Evolutionary conservation across 2,797 vertebrate genomes (phyloP), one percentile per base, ranked within the genome.

Genomic region (Fundulus diaphanus): DNA sequence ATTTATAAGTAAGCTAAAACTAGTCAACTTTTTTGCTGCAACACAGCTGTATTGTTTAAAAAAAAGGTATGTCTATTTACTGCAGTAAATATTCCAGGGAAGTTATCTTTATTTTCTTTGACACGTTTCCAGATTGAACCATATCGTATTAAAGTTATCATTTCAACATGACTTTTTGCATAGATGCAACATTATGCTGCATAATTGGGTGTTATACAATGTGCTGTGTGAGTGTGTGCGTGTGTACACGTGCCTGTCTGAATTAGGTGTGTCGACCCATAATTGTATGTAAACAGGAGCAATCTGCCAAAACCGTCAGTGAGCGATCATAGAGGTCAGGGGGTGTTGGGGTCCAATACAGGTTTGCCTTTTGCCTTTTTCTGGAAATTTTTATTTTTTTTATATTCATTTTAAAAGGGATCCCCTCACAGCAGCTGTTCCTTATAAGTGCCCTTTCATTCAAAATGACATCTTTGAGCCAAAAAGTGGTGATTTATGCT

Each of bases 261-360:
- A 65, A 72, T 77, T 76, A 77, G 80, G 84, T 76, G 76, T 86
- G 74, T 77, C 84, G 74, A 74, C 52, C 54, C 69, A 31, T 84
- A 82, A 83, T 85, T 88, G 65, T 61, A 79, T 87, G 74, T 78
- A 85, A 71, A 80, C 73, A 74, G 61, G 46, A 87, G 70, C 37
- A 3, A 29, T 79, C 59, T 76, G 35, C 22, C 63, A n/a, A 59
- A 42, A 68, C 73, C 70, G 51, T 80, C 67, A 82, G 51, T 77
- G 67, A 79, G 24, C 27, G 66, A n/a, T 84, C 68, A 68, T 44
- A 33, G 13, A 71, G 37, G 49, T 85, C 66, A n/a, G 66, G 37
- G 37, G 35, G 33, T 13, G 35, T 7, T 27, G 59, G 74, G 20
- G 20, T 42, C 77, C 51, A 65, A 73, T 70, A 81, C 78, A 27